Percentiles rank a stretch among this genome's conserved stretches.
Evolutionary conservation across 2,113 vertebrate species (phyloP).

Genomic region (Rafetus swinhoei): DNA sequence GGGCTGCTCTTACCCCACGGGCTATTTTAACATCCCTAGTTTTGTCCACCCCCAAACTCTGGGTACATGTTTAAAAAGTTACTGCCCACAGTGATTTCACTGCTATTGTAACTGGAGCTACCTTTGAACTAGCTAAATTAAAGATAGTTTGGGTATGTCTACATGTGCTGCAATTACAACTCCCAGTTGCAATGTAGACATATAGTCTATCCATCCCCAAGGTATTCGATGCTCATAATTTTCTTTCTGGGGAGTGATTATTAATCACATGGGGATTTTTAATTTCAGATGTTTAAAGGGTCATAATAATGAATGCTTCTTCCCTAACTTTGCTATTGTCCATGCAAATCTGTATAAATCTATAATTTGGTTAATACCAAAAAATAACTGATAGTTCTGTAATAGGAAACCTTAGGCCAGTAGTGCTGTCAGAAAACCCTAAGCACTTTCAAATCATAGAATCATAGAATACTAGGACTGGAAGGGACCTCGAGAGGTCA

Average conservation of each 20-base stretch:
- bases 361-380: conserved; percentile 29
- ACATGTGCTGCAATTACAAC: not conserved
- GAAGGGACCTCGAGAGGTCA: too few relatives aligned
- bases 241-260: not conserved
- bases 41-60: not conserved
- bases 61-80: not conserved
- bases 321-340: not conserved
- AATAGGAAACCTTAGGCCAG: not conserved
- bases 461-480: too few relatives aligned
- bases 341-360: conserved; percentile 37
- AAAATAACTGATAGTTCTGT: not conserved
- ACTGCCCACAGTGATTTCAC: not conserved
- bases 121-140: not conserved
- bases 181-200: not conserved
- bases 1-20: too few relatives aligned
- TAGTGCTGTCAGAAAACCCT: not conserved
- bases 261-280: conserved; percentile 2
- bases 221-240: not conserved
- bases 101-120: not conserved
- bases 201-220: not conserved
- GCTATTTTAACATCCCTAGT: not conserved
- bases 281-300: conserved; percentile 33
- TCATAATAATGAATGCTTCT: conserved; percentile 38
- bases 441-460: not conserved
- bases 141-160: not conserved